A percentile compares a stretch with the other conserved stretches of the same genome.
Evolutionary conservation across 1,140 invertebrate genomes (phyloP).

Genomic region (Bombus polaris): DNA sequence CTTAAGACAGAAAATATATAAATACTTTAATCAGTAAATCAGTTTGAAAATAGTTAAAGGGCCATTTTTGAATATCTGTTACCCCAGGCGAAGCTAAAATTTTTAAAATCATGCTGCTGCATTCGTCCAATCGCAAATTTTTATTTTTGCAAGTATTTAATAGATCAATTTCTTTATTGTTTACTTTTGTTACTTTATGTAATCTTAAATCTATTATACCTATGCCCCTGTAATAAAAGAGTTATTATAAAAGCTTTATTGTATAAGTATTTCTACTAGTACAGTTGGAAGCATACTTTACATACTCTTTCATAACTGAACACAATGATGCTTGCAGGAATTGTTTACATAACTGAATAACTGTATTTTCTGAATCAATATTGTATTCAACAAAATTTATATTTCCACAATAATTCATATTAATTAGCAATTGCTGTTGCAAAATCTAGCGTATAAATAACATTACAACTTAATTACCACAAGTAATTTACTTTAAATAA

Average conservation of each 20-base stretch:
- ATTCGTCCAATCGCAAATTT: neutral
- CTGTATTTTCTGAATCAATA: conserved; percentile 6
- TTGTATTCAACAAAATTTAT: conserved; percentile 50
- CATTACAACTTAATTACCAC: neutral
- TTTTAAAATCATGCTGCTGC: conserved; percentile 14
- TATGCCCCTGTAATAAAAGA: conserved; percentile 9
- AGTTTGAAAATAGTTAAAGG: conserved; percentile 50
- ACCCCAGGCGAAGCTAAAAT: conserved; percentile 37
- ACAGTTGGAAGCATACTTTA: neutral
- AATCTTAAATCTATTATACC: conserved; percentile 45
- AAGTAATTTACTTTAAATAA: neutral
- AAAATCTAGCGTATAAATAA: conserved; percentile 41
- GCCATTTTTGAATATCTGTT: conserved; percentile 50
- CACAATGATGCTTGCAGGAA: conserved; percentile 54
- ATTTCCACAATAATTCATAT: conserved; percentile 48
- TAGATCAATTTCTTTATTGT: conserved; percentile 39
- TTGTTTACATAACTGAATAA: conserved; percentile 44
- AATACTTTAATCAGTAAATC: conserved; percentile 33
- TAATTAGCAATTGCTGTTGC: conserved; percentile 46
- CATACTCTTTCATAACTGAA: conserved; percentile 47
- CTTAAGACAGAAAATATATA: neutral
- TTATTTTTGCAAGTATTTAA: conserved; percentile 13
- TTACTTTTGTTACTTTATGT: conserved; percentile 50
- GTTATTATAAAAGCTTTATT: neutral
- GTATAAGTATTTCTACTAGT: neutral